These are phyloP conservation scores for Forbesichthys papilliferus DNA, from an alignment of 2,113 vertebrate species.

Conservation along the genomic window DNA sequence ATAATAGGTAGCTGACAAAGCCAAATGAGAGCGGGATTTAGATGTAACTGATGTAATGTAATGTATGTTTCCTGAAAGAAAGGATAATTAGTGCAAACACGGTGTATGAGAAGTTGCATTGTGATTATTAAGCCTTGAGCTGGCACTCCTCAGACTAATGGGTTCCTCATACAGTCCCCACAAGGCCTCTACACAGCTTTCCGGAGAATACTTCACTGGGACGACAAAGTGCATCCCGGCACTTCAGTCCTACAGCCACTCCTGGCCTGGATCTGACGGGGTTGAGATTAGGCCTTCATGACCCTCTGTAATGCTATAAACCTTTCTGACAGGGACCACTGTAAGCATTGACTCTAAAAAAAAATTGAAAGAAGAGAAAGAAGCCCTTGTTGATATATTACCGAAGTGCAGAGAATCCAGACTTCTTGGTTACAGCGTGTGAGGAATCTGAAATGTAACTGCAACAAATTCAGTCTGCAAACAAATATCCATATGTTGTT, in stretches of 20 bases:
- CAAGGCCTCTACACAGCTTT: constrained; percentile 3
- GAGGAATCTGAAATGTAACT: constrained; percentile 58
- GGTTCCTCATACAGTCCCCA: not conserved
- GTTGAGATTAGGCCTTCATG: constrained; percentile 1
- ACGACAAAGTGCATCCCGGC: not conserved
- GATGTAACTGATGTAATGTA: constrained; percentile 6
- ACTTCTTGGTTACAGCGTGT: constrained; percentile 9
- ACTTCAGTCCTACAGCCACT: constrained; percentile 18
- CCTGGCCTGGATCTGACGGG: not conserved
- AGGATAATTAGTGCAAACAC: too few relatives aligned
- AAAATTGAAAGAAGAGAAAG: not conserved
- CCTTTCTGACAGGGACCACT: constrained; percentile 27
- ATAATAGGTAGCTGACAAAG: not conserved
- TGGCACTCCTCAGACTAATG: constrained; percentile 34
- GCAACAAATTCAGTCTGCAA: constrained; percentile 11
- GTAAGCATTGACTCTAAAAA: constrained; percentile 34
- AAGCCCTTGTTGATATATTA: constrained; percentile 18
- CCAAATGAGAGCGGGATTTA: not conserved
- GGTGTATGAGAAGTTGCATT: too few relatives aligned
- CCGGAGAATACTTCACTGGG: constrained; percentile 22
- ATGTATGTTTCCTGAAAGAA: not conserved
- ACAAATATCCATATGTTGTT: constrained; percentile 52
- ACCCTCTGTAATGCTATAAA: constrained; percentile 1
- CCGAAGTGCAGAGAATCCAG: constrained; percentile 19
- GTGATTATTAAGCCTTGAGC: not conserved